Conservation (phyloP, 2,113 vertebrate genomes). For the Orcinus orca region DNA sequence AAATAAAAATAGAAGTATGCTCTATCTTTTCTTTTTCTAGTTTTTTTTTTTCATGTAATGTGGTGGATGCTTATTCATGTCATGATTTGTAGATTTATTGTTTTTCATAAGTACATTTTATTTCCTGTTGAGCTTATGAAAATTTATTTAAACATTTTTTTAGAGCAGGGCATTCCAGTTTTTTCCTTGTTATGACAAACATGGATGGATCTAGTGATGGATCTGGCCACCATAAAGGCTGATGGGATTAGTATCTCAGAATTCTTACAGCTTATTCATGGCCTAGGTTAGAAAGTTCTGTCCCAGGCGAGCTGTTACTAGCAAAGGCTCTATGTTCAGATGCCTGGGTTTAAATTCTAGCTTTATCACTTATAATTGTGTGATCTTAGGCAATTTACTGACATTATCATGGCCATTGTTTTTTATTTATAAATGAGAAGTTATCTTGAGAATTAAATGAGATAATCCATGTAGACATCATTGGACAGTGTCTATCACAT, state of each 20-base stretch:
- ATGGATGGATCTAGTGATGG: background rate
- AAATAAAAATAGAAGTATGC: background rate
- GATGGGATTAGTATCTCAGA: background rate
- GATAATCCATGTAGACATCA: background rate
- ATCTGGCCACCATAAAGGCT: background rate
- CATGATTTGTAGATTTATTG: background rate
- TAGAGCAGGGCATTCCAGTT: background rate
- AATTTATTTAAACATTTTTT: background rate
- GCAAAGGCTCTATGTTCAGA: background rate
- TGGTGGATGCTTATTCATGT: background rate
- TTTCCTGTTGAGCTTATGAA: background rate
- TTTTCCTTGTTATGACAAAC: background rate
- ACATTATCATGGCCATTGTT: background rate
- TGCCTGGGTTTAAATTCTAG: background rate
- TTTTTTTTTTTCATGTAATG: background rate
- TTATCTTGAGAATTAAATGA: conserved; percentile 1
- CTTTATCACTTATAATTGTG: background rate
- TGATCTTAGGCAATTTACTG: background rate
- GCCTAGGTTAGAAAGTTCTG: background rate
- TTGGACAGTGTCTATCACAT: background rate
- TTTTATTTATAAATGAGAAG: background rate
- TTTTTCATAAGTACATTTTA: background rate
- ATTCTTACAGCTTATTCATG: background rate
- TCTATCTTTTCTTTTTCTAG: background rate
- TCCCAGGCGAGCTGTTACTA: background rate